Conservation (phyloP, 2,113 vertebrate species). For the Saiga tatarica region DNA sequence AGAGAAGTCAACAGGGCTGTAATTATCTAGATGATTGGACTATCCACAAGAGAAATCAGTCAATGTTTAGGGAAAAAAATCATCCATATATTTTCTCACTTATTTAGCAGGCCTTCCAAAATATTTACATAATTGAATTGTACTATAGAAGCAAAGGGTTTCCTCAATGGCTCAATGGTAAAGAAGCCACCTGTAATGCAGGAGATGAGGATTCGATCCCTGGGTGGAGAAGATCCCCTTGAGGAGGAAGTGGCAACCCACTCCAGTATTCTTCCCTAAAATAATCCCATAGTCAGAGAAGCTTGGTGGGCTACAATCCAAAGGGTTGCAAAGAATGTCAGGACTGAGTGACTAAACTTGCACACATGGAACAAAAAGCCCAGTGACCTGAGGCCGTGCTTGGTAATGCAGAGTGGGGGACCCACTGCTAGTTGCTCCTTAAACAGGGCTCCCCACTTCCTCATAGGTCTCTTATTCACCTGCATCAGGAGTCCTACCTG, state of each 20-base stretch:
- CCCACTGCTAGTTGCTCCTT: no score
- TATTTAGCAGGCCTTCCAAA: not conserved
- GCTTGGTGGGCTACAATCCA: not conserved
- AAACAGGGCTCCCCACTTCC: not conserved
- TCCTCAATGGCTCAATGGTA: not conserved
- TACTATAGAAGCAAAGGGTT: not conserved
- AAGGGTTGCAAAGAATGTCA: not conserved
- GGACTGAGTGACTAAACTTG: not conserved
- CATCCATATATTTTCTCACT: not conserved
- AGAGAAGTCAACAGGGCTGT: not conserved
- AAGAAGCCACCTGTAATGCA: not conserved
- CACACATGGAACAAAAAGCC: not conserved
- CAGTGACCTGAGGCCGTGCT: not conserved
- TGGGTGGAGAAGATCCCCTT: not conserved
- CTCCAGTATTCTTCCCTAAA: not conserved
- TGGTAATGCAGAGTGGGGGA: no score
- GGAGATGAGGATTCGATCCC: not conserved
- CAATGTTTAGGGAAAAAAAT: not conserved
- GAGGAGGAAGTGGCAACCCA: not conserved
- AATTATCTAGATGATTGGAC: not conserved
- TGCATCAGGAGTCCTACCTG: not conserved
- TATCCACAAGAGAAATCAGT: not conserved
- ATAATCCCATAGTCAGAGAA: not conserved
- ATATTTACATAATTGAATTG: not conserved
- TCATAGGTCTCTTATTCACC: fast-evolving